Base-by-base conservation (phyloP, 2,888 invertebrate species). In the Patella pellucida region DNA sequence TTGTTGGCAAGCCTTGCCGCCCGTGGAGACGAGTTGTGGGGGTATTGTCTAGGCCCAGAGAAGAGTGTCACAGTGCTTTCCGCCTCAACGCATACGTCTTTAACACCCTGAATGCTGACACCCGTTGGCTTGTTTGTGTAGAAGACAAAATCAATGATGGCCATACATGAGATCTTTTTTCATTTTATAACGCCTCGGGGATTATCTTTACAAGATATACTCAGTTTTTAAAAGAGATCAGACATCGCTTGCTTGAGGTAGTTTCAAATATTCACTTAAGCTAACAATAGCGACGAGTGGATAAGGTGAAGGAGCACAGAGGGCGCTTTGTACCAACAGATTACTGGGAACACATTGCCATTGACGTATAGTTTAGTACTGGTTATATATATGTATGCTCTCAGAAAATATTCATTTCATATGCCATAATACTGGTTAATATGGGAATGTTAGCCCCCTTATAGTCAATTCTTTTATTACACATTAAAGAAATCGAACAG, bases 121-220 rank as follows among this genome's bases (percentile, higher is more conserved):
- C 62, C 62, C 62, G 62, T 62, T 12, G 62, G 62, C 62, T 62
- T 62, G 62, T 62, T 62, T 62, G 19, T 62, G 19, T 62, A 23
- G 11, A 70, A 62, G 71, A 74, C 41, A 70, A 52, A 71, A 56
- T 70, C 74, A 71, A 51, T 67, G 70, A 50, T 50, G 52, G 52
- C 68, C 52, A 27, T 31, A 73, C 52, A 19, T 27, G 51, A 73
- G 51, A 73, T 62, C 19, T 50, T 73, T 27, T 31, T 73, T 73
- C 51, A 50, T 41, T 50, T 74, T 74, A 56, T 70, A 62, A 52
- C 71, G 51, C 54, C 70, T n/a, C 50, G 31, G 50, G 71, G 70
- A 68, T 70, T 71, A 71, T 51, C 67, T 68, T 74, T 74, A 27
- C 54, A 23, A 19, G 52, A 27, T 70, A 27, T 41, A 56, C 62